Conservation (phyloP, 2,797 vertebrate genomes). For the Hemitrygon akajei region DNA sequence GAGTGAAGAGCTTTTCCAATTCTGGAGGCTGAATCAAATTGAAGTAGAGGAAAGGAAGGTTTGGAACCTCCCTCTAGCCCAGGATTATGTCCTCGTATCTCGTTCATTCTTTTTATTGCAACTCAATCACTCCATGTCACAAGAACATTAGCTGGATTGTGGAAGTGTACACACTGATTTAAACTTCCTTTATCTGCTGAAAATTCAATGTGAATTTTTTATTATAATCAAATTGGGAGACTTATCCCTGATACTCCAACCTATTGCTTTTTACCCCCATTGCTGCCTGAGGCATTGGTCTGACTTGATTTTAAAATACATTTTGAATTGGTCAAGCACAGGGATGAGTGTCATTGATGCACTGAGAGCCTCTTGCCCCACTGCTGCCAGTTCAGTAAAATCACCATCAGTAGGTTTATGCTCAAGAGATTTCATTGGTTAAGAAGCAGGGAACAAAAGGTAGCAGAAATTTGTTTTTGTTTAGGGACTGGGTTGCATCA, state of each 20-base stretch:
- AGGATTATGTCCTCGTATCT: not conserved
- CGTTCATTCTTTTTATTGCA: not conserved
- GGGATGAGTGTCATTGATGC: not conserved
- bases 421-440: not conserved
- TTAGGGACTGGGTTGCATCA: not conserved
- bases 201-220: not conserved
- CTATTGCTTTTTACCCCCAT: no score
- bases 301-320: not conserved
- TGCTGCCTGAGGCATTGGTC: no score
- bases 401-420: not conserved
- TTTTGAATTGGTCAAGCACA: not conserved
- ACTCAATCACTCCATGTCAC: not conserved
- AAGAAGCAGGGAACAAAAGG: not conserved
- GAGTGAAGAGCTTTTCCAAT: not conserved
- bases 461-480: not conserved
- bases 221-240: not conserved
- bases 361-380: not conserved
- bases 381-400: not conserved
- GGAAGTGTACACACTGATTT: not conserved
- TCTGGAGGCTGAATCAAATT: not conserved
- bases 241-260: not conserved
- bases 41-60: not conserved
- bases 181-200: not conserved
- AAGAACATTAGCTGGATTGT: not conserved
- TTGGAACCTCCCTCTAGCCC: not conserved